Evolutionary conservation across 2,113 vertebrate genomes (phyloP).

Genomic region (Sinosuthora webbiana): DNA sequence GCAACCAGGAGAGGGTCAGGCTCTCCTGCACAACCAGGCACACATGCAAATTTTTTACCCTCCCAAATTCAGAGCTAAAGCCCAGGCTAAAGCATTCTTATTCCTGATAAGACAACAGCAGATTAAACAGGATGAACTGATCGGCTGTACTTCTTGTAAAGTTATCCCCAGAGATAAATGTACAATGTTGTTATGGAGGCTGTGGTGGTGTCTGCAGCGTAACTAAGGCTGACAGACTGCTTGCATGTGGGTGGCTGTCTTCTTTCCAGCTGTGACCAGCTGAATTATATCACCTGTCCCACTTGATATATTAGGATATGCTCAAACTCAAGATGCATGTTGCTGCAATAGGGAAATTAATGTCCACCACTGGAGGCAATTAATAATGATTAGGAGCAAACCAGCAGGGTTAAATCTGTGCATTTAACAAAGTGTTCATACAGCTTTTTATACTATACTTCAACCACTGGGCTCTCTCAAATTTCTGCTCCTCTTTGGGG

Average conservation of each 20-base stretch:
- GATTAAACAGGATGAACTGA: conserved; percentile 72
- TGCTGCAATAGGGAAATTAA: conserved; percentile 86
- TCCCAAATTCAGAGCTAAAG: background rate
- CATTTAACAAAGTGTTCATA: conserved; percentile 82
- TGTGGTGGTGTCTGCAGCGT: conserved; percentile 71
- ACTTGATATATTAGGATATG: conserved; percentile 85
- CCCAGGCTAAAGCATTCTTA: conserved; percentile 18
- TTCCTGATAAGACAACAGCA: conserved; percentile 63
- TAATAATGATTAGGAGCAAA: conserved; percentile 86
- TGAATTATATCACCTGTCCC: conserved; percentile 89
- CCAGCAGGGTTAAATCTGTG: conserved; percentile 82
- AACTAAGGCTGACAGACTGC: conserved; percentile 84
- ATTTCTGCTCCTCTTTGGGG: conserved; percentile 51
- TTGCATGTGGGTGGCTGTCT: conserved; percentile 85
- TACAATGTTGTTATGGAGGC: conserved; percentile 73
- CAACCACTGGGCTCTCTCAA: conserved; percentile 51
- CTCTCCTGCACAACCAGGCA: background rate
- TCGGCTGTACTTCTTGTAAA: conserved; percentile 73
- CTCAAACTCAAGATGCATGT: conserved; percentile 81
- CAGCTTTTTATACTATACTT: conserved; percentile 69
- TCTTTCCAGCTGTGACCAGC: conserved; percentile 85
- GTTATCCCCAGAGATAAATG: conserved; percentile 78
- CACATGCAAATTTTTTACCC: background rate
- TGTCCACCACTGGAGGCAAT: conserved; percentile 82
- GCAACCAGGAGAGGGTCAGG: background rate